These are phyloP conservation scores for Nomada flava DNA, from an alignment of 2,888 invertebrate species.

Conservation along the genomic window DNA sequence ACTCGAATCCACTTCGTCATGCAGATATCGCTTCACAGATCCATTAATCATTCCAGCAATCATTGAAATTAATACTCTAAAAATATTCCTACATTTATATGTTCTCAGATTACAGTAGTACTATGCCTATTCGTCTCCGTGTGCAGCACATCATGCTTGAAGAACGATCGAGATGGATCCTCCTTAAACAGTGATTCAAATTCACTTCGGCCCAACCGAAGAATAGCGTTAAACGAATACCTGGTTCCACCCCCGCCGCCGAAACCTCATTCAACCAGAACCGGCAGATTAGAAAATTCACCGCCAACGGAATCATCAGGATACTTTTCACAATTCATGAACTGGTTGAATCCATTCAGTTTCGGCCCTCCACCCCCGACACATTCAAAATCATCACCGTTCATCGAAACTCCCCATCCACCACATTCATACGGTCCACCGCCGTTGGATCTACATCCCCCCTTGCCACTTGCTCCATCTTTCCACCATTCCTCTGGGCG, in stretches of 20 bases:
- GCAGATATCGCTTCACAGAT: too few species aligned
- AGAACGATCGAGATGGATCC: constrained; percentile 41
- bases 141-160: constrained; percentile 27
- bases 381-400: background rate
- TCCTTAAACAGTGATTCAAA: constrained; percentile 20
- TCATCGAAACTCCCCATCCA: constrained; percentile 18
- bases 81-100: background rate
- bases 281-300: constrained; percentile 74
- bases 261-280: constrained; percentile 58
- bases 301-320: constrained; percentile 85
- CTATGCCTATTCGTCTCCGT: constrained; percentile 8
- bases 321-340: constrained; percentile 87
- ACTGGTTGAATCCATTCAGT: constrained; percentile 87
- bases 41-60: background rate
- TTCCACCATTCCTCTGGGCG: constrained; percentile 39
- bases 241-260: constrained; percentile 69
- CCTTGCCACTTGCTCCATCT: constrained; percentile 12
- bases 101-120: constrained; percentile 31
- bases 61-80: background rate
- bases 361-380: constrained; percentile 21
- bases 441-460: constrained; percentile 6
- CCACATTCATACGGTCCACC: background rate
- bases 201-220: constrained; percentile 40
- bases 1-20: too few species aligned
- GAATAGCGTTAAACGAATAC: constrained; percentile 73